Evolutionary conservation across 2,888 invertebrate genomes (phyloP).

Genomic region (Leistus spinibarbis): DNA sequence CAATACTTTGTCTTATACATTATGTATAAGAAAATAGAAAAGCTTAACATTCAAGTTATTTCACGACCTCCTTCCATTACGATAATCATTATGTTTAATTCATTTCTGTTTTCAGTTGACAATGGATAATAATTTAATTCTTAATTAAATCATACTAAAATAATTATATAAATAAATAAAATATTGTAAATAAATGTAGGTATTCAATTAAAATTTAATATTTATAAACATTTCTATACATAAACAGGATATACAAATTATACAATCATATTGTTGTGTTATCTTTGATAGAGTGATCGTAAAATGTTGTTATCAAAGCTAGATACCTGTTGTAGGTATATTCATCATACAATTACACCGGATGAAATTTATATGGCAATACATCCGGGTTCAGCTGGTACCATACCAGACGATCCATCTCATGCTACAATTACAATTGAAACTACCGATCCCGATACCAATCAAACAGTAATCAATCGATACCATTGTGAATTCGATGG

Average conservation of each 20-base stretch:
- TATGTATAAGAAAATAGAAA: background rate
- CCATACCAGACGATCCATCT: slow-evolving; percentile 69
- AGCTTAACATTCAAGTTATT: background rate
- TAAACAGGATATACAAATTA: background rate
- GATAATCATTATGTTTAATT: background rate
- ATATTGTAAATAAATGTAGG: background rate
- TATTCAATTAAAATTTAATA: background rate
- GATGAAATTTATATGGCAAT: slow-evolving; percentile 76
- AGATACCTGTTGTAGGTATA: slow-evolving; percentile 62
- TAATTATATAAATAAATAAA: background rate
- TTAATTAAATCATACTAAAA: background rate
- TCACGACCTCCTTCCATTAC: background rate
- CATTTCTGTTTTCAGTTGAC: background rate
- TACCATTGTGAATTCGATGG: slow-evolving; percentile 89
- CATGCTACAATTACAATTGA: slow-evolving; percentile 73
- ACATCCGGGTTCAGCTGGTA: slow-evolving; percentile 67
- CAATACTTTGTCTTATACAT: background rate
- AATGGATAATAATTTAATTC: background rate
- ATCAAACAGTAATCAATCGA: slow-evolving; percentile 67
- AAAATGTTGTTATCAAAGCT: slow-evolving; percentile 22
- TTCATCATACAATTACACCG: slow-evolving; percentile 70
- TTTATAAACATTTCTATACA: background rate
- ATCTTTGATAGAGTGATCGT: slow-evolving; percentile 34
- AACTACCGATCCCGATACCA: slow-evolving; percentile 64
- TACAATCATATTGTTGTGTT: background rate